Evolutionary conservation across 2,888 invertebrate genomes (phyloP), one percentile per base, ranked within the genome.

Genomic region (Anthrax anthrax): DNA sequence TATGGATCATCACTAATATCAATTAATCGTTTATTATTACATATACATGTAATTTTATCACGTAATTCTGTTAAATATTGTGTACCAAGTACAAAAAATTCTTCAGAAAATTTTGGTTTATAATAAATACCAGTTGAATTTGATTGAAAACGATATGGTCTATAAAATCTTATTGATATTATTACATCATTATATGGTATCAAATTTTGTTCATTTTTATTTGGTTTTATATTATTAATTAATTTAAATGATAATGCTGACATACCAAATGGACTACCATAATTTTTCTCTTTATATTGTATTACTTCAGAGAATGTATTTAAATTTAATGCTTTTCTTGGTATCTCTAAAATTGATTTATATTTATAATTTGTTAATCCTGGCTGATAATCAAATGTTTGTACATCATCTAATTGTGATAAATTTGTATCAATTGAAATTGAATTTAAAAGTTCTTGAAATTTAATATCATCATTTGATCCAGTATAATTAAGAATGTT

Each of bases 41-140:
- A 78, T 42, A 77, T 63, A 61, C 94, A 94, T 17, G 71, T 67
- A 52, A 92, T 78, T 54, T 76, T 74, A 59, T 89, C 87, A 3
- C 84, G 73, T 37, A 94, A 67, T 41, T 78, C 76, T n/a, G 75
- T 70, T 51, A 94, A 70, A 19, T 70, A 72, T 61, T 85, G 83
- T 17, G 70, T 67, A 1, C 84, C 83, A n/a, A 81, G 65, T 1
- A 83, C 73, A 13, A 74, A 63, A 50, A 81, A 72, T 51, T 79
- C 77, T 54, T 75, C 76, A 34, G 68, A 63, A 47, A 73, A 71
- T 43, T 66, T 65, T 13, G 73, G 68, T n/a, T 51, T 56, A 19
- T 59, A 58, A 13, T 59, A 47, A 16, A 55, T 56, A 3, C 53
- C 57, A 17, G 49, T 52, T 13, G 58, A 56, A 8, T 57, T 51